These are phyloP conservation scores for Propithecus deckenii DNA, from an alignment of 2,797 vertebrate species.

Conservation along the genomic window DNA sequence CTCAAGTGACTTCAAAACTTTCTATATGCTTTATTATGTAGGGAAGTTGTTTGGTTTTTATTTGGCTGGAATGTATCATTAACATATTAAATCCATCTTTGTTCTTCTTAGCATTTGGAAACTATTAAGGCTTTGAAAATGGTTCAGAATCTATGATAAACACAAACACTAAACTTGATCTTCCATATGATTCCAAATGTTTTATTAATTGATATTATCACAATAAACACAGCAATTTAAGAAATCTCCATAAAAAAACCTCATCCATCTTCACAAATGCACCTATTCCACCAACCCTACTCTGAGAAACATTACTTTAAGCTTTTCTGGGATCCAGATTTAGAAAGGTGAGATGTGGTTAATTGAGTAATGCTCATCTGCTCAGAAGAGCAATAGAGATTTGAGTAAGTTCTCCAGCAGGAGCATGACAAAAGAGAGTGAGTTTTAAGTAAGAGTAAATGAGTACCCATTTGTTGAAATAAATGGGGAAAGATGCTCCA, in stretches of 20 bases:
- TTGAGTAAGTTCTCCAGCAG: not conserved
- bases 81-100: not conserved
- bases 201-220: not conserved
- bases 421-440: not conserved
- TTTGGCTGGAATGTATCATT: not conserved
- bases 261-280: not conserved
- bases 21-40: not conserved
- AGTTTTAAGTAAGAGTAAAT: not conserved
- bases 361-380: not conserved
- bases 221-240: not conserved
- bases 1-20: not conserved
- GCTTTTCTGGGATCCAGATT: not conserved
- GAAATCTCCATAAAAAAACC: not conserved
- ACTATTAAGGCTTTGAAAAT: constrained; percentile 14
- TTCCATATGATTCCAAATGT: not conserved
- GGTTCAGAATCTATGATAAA: not conserved
- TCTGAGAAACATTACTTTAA: not conserved
- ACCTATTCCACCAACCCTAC: not conserved
- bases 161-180: not conserved
- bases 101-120: constrained; percentile 3
- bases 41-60: constrained; percentile 2
- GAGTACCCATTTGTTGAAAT: not conserved
- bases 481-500: not conserved
- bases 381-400: not conserved
- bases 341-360: not conserved